Base-by-base conservation (phyloP, 2,797 vertebrate genomes). In the Aldrovandia affinis region DNA sequence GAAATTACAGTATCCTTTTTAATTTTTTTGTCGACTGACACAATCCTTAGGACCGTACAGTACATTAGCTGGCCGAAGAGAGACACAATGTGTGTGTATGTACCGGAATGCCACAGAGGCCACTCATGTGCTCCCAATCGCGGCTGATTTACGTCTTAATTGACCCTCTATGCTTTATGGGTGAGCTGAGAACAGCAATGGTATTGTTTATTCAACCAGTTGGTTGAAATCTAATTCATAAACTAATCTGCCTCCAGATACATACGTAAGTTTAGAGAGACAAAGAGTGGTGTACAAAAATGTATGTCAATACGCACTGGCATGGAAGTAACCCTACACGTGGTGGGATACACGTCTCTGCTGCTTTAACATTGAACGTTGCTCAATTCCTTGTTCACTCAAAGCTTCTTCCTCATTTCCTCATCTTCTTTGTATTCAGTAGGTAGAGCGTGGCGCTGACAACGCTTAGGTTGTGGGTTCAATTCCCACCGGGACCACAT, bases 101-200 rank as follows among this genome's bases (percentile, higher is more conserved):
- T 47, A 77, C 25, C 8, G 42, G 73, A 47, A 77, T 77, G 73
- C 42, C 73, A 77, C n/a, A 47, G 39, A 47, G 39, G 73, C 73
- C n/a, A 15, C n/a, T 80, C 78, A 79, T 54, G 78, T 80, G 78
- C 47, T 80, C 6, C 30, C 78, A 80, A 80, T 52, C 47, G 33
- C 22, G 28, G 25, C 50, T 14, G 20, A 80, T 80, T 80, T 33
- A 30, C 33, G 6, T 14, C 30, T 59, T 59, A 61, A 81, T 59
- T 81, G 54, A 81, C 79, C 36, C 25, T 81, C n/a, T 81, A 59
- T 39, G 79, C 30, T 20, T 81, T 61, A 81, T 39, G 52, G 79
- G 10, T 20, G 47, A n/a, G 73, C 73, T 10, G 18, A 81, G 79
- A 81, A 81, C 30, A 81, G 52, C 20, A 61, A 59, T 39, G 20